Conservation (phyloP, 2,888 invertebrate species). For the Hyposoter didymator region DNA sequence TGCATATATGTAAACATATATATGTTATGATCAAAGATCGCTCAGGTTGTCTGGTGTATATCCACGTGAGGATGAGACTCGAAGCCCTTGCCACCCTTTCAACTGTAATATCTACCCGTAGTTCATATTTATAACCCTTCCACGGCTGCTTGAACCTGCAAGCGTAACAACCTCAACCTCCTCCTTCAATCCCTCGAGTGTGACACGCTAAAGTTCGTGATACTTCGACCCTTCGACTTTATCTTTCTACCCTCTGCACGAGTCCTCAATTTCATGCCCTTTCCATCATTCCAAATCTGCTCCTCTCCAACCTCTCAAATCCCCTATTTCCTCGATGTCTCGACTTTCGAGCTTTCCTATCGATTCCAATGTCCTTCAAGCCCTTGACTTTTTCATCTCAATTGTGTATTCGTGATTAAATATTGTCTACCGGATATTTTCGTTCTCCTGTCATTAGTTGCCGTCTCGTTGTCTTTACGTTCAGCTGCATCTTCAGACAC, state of each 20-base stretch:
- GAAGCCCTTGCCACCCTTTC: conserved; percentile 19
- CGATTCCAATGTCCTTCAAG: conserved; percentile 21
- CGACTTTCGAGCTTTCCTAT: conserved; percentile 25
- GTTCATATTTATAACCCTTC: conserved; percentile 40
- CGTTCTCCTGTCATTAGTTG: background rate
- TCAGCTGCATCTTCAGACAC: background rate
- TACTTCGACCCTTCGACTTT: conserved; percentile 21
- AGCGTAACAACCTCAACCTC: conserved; percentile 13
- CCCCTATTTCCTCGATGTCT: conserved; percentile 22
- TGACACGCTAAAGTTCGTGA: conserved; percentile 50
- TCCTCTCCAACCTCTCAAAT: conserved; percentile 12
- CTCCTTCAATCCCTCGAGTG: conserved; percentile 52
- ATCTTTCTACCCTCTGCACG: background rate
- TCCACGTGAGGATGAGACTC: conserved; percentile 26
- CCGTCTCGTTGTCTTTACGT: conserved; percentile 1
- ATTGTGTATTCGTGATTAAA: background rate
- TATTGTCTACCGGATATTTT: conserved; percentile 17
- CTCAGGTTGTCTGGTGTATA: conserved; percentile 39
- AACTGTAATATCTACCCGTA: conserved; percentile 8
- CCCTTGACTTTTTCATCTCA: background rate
- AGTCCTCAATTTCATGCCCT: background rate
- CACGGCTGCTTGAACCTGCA: conserved; percentile 32
- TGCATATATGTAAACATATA: background rate
- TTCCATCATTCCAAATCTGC: conserved; percentile 20
- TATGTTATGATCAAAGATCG: conserved; percentile 26